Base-by-base conservation (phyloP, 2,113 vertebrate species). In the Pavo muticus region DNA sequence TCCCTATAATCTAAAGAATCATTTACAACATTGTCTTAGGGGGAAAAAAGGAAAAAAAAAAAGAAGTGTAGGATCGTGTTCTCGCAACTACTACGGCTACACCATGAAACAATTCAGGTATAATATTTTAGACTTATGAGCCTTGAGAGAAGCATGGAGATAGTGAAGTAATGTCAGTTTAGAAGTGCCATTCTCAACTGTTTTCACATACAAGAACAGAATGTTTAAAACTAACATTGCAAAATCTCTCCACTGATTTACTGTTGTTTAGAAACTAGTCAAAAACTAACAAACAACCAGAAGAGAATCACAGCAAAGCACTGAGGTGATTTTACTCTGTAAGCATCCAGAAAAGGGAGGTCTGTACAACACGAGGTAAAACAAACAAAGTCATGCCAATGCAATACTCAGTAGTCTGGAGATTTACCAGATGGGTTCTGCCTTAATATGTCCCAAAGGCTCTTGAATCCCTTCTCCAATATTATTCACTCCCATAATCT, bases 321-420 rank as follows among this genome's bases (percentile, higher is more conserved):
- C 2, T 63, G 19, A 7, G 14, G 9, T 0, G 1, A 4, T 86
- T 91, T 83, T 74, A 32, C 14, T 45, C 14, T 0, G 1, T 63
- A 24, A 1, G 1, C 7, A 56, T 37, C 30, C 20, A 68, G 42
- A 63, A 87, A 39, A 40, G 21, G 17, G 8, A 42, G 20, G 13
- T 54, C 32, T 79, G 71, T 37, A 68, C 27, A 44, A 59, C 0
- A 1, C 2, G 54, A 57, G 4, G n/a, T 50, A 45, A 80, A 84
- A 81, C 11, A 45, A 60, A 70, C 2, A 20, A 72, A 75, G 14
- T 14, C 12, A 42, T n/a, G 29, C 6, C 59, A 64, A 27, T 64
- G 68, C 45, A 60, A 70, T 42, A 70, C 19, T 72, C 54, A 60
- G 0, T 20, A 71, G 11, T 42, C 32, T 64, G 32, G 44, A 77